phyloP scores from a whole-genome alignment of 1,140 invertebrate species.

The Rhopalosiphum padi region DNA sequence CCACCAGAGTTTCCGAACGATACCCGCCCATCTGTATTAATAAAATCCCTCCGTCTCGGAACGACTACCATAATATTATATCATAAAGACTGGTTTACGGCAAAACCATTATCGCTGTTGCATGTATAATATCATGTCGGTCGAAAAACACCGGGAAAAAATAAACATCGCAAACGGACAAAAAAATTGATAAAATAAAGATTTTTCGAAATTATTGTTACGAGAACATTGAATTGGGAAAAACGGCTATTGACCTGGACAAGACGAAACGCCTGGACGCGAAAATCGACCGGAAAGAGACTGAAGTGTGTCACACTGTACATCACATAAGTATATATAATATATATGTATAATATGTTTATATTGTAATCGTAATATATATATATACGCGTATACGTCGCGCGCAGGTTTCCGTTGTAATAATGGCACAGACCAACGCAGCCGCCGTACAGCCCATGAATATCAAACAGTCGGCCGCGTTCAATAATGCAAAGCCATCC shows the following conservation, averaged over 20 bases:
- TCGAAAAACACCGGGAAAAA: too few species aligned
- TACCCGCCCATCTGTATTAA: too few species aligned
- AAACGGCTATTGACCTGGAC: background rate
- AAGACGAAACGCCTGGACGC: background rate
- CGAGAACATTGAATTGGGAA: too few species aligned
- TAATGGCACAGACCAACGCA: background rate
- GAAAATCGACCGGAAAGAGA: background rate
- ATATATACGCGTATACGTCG: background rate
- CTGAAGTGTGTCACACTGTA: background rate
- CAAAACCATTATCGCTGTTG: too few species aligned
- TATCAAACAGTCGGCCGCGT: background rate
- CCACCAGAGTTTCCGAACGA: too few species aligned
- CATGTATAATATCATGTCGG: too few species aligned
- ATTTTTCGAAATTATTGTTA: too few species aligned
- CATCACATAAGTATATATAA: background rate
- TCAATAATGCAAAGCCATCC: constrained; percentile 28
- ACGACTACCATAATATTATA: too few species aligned
- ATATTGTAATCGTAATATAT: background rate
- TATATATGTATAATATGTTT: background rate
- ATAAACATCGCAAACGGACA: too few species aligned
- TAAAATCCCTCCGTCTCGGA: too few species aligned
- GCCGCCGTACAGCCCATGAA: constrained; percentile 9
- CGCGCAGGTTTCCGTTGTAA: background rate
- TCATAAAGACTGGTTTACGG: too few species aligned
- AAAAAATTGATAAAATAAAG: too few species aligned